Base-by-base conservation (phyloP, 2,113 vertebrate genomes). In the Patagioenas fasciata region DNA sequence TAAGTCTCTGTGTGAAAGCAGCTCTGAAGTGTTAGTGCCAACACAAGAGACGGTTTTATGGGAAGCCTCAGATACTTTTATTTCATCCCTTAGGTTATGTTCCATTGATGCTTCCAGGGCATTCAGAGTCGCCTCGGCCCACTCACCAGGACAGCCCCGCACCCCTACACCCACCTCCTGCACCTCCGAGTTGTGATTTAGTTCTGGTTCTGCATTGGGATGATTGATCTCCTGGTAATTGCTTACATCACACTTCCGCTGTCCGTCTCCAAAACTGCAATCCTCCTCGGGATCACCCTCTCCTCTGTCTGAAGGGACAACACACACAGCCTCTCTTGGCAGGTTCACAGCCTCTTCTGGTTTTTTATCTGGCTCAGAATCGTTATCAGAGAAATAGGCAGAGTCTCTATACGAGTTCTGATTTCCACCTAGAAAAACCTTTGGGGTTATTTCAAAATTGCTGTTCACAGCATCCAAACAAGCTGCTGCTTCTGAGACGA, bases 381-480 rank as follows among this genome's bases (percentile, higher is more conserved):
- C 99, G 17, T 99, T 99, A 91, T 99, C 99, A 24, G 99, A 99
- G 94, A 99, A 99, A 96, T 99, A 99, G 1, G 99, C 99, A 5
- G 99, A 99, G 97, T 99, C 99, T 92, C 99, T 97, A 19, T 99
- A 99, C 0, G 98, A 98, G 94, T 98, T 97, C 50, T 98, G 98
- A 82, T 80, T 98, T 73, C 98, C 98, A 29, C 97, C 91, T 8
- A 97, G 72, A 25, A 95, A 75, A 6, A 95, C 95, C 85, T 98
- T 98, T 4, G 97, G 95, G 42, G 92, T 60, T 50, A 69, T 77
- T 89, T 98, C 97, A 20, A 91, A 69, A 51, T 89, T 89, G 31
- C 89, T 95, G 71, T 96, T 89, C 1, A 83, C 85, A 60, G 90
- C 85, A 71, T 93, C 88, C 42, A 92, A 84, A 42, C 89, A 91